Conservation (phyloP, 2,797 vertebrate species). For the Cyclura pinguis region DNA sequence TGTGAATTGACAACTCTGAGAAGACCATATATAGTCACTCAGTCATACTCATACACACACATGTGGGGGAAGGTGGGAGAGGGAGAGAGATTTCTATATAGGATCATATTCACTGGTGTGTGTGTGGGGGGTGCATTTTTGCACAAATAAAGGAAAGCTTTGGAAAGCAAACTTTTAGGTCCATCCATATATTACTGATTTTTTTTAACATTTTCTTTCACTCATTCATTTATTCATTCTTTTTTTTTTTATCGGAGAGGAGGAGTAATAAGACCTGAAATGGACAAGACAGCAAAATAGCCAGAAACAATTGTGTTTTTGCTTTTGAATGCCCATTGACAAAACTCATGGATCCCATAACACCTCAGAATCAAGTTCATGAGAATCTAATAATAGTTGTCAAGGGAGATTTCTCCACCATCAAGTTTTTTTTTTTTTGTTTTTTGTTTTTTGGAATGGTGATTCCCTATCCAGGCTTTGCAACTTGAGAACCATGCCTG, state of each 20-base stretch:
- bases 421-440: background rate
- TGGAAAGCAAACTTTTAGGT: too few species aligned
- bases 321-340: background rate
- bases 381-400: background rate
- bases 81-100: too few species aligned
- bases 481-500: background rate
- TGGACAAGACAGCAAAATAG: background rate
- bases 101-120: too few species aligned
- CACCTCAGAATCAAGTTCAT: background rate
- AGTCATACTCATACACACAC: too few species aligned
- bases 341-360: background rate
- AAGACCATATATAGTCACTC: too few species aligned
- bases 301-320: background rate
- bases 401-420: background rate
- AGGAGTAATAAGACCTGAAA: background rate
- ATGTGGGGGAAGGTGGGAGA: too few species aligned
- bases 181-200: too few species aligned
- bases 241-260: background rate
- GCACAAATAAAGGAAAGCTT: too few species aligned
- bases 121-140: too few species aligned
- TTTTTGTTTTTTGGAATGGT: background rate
- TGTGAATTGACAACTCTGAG: too few species aligned
- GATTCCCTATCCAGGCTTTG: background rate
- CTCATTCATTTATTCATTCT: too few species aligned
- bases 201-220: too few species aligned